phyloP scores from a whole-genome alignment of 2,888 invertebrate species.

The Zaprionus obscuricornis region DNA sequence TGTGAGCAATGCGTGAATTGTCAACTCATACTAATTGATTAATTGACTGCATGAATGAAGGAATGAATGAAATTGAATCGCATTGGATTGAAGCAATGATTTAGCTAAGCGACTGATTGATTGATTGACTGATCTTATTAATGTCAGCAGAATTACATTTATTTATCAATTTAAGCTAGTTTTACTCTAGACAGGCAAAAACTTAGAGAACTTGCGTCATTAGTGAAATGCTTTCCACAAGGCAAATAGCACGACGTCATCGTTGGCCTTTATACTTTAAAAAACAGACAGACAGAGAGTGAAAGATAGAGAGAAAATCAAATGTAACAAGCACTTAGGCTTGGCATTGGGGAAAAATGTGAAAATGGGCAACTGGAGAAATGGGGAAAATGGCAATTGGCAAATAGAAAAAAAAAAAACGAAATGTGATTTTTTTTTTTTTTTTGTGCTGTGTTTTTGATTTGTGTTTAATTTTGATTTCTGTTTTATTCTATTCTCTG shows the following conservation, averaged over 20 bases:
- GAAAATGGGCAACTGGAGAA: no score
- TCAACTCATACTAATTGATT: no score
- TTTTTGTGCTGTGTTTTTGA: no score
- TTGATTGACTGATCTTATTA: constrained; percentile 60
- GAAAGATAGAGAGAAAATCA: constrained; percentile 37
- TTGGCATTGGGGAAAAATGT: constrained; percentile 4
- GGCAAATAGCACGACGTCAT: constrained; percentile 41
- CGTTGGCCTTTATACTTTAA: constrained; percentile 41
- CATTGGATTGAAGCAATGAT: no score
- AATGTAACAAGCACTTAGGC: constrained; percentile 53
- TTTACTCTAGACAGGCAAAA: no score
- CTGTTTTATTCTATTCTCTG: no score
- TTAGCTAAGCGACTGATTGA: constrained; percentile 19
- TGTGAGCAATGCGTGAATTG: not conserved
- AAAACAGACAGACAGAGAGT: constrained; percentile 40
- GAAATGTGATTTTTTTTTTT: no score
- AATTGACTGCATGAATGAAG: constrained; percentile 1
- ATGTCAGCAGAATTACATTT: constrained; percentile 21
- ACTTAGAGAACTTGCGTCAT: constrained; percentile 68
- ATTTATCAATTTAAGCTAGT: constrained; percentile 35
- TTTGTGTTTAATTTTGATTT: constrained; percentile 34
- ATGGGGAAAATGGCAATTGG: no score
- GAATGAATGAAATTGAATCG: constrained; percentile 38
- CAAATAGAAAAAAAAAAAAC: no score
- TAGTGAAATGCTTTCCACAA: constrained; percentile 64